Evolutionary conservation across 2,113 vertebrate species (phyloP).

Genomic region (Prolemur simus): DNA sequence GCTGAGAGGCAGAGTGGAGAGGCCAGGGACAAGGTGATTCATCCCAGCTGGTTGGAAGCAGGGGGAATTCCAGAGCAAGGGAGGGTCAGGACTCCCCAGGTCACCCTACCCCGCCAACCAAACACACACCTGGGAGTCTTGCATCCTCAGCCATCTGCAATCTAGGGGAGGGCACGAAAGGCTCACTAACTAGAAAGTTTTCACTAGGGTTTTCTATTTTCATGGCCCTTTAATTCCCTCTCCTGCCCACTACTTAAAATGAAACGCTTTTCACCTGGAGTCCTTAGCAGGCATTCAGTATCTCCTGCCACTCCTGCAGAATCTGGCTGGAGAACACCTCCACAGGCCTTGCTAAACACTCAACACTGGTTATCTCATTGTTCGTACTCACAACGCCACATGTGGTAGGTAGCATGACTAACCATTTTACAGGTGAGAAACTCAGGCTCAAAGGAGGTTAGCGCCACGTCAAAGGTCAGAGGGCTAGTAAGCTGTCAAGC

Average conservation of each 20-base stretch:
- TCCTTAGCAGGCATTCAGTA: background rate
- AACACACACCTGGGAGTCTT: background rate
- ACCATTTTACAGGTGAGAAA: constrained; percentile 45
- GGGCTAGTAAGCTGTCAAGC: background rate
- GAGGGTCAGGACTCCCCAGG: background rate
- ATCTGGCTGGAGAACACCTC: background rate
- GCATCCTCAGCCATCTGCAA: background rate
- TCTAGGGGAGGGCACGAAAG: background rate
- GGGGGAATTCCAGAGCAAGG: constrained; percentile 13
- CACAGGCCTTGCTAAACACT: background rate
- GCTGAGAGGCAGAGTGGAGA: background rate
- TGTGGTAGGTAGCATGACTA: background rate
- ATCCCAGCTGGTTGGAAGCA: background rate
- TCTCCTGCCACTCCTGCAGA: background rate
- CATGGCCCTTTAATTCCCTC: background rate
- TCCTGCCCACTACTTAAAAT: background rate
- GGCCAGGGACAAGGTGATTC: constrained; percentile 32
- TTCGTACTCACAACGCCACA: background rate
- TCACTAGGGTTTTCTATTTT: background rate
- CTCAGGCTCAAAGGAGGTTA: background rate
- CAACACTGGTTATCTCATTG: background rate
- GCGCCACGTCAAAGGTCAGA: background rate
- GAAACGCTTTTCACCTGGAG: background rate
- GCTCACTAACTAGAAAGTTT: background rate
- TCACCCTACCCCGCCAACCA: background rate